Evolutionary conservation across 2,113 vertebrate species (phyloP).

Genomic region (Capricornis sumatraensis): DNA sequence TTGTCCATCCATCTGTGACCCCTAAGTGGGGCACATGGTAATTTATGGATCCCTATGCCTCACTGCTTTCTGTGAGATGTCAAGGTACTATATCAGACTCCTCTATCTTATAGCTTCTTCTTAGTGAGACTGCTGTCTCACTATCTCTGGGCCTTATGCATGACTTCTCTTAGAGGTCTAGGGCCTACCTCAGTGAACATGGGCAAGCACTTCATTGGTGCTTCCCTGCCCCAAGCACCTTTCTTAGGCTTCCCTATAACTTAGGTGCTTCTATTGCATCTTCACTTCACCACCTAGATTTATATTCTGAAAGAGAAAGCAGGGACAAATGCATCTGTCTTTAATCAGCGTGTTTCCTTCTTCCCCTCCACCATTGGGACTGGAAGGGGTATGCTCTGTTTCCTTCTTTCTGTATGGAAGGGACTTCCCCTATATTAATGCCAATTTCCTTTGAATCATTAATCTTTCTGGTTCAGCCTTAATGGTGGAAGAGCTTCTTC

Average conservation of each 20-base stretch:
- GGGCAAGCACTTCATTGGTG: background rate
- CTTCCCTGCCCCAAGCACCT: background rate
- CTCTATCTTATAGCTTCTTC: background rate
- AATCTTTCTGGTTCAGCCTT: background rate
- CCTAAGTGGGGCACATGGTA: background rate
- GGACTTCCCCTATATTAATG: background rate
- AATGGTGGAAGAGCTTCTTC: background rate
- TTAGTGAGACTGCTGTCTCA: background rate
- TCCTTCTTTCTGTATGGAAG: background rate
- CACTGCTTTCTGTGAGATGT: background rate
- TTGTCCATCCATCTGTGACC: background rate
- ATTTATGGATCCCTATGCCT: background rate
- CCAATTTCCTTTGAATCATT: background rate
- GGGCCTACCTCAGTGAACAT: background rate
- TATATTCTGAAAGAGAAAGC: background rate
- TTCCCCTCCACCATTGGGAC: background rate
- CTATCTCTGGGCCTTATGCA: background rate
- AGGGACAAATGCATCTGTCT: background rate
- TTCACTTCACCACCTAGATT: background rate
- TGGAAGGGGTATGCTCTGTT: background rate
- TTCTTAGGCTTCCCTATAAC: background rate
- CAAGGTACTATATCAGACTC: background rate
- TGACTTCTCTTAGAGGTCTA: background rate
- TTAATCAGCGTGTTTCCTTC: background rate
- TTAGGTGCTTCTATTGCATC: background rate